Percentiles rank a stretch among this genome's conserved stretches.
Conservation (phyloP, 2,113 vertebrate genomes). For the Varanus salvator region DNA sequence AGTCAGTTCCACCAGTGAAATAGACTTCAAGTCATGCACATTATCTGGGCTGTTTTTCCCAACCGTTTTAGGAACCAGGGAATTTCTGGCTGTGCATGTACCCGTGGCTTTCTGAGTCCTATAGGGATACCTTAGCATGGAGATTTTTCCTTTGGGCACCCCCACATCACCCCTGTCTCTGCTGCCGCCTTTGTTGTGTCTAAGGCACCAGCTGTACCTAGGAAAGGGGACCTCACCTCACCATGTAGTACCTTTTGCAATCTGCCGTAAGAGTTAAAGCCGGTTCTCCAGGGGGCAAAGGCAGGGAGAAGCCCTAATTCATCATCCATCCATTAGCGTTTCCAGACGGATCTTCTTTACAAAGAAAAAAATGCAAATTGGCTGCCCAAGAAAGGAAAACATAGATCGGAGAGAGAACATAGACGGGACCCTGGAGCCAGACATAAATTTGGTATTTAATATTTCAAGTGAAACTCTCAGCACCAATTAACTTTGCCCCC, state of each 20-base stretch:
- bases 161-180: no score
- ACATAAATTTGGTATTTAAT: conserved; percentile 61
- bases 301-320: no score
- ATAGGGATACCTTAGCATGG: no score
- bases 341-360: neutral
- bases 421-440: conserved; percentile 63
- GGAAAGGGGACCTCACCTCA: neutral
- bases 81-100: no score
- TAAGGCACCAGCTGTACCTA: neutral
- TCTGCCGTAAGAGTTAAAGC: neutral
- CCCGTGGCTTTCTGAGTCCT: no score
- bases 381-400: conserved; percentile 10
- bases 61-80: no score
- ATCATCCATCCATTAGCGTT: neutral
- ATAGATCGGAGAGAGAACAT: conserved; percentile 54
- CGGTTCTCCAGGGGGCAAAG: neutral
- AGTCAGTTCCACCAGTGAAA: no score
- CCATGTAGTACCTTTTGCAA: neutral
- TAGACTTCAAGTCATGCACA: no score
- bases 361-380: conserved; percentile 31
- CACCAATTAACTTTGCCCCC: conserved; percentile 58
- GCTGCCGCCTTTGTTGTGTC: no score
- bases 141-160: neutral
- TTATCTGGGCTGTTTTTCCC: no score
- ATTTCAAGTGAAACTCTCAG: conserved; percentile 69